These are phyloP conservation scores for Enteromius treurensis DNA, from an alignment of 2,797 vertebrate species.

Conservation along the genomic window DNA sequence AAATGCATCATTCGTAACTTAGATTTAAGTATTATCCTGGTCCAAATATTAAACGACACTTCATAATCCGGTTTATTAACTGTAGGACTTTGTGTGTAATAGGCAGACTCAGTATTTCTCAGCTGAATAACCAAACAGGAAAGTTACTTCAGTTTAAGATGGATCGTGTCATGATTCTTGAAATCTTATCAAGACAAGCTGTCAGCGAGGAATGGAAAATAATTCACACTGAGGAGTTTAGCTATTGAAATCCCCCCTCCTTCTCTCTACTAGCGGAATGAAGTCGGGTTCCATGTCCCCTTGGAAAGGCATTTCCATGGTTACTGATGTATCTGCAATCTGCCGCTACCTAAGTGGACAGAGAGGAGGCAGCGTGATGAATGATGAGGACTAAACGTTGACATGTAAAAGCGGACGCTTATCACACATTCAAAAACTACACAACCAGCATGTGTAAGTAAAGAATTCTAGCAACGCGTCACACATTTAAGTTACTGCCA, in stretches of 20 bases:
- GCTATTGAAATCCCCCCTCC: background rate
- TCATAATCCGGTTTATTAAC: constrained; percentile 12
- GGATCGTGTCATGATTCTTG: constrained; percentile 31
- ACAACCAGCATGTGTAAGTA: constrained; percentile 28
- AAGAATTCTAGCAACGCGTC: background rate
- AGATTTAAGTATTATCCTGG: background rate
- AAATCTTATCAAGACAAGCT: constrained; percentile 41
- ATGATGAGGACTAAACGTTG: constrained; percentile 49
- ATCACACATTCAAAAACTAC: constrained; percentile 47
- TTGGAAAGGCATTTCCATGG: constrained; percentile 55
- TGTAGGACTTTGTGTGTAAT: background rate
- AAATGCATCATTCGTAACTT: background rate
- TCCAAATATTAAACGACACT: constrained; percentile 1
- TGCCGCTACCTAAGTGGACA: constrained; percentile 46
- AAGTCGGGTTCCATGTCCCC: constrained; percentile 42
- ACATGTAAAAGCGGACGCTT: constrained; percentile 47
- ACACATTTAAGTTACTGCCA: constrained; percentile 25
- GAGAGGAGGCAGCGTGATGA: constrained; percentile 42
- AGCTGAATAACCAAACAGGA: constrained; percentile 13
- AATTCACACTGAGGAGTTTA: constrained; percentile 27
- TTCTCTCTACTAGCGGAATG: constrained; percentile 38
- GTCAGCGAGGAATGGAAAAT: constrained; percentile 41
- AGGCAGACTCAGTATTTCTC: background rate
- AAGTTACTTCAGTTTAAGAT: constrained; percentile 13
- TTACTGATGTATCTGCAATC: constrained; percentile 57